Evolutionary conservation across 92 coral and sea anemone genomes (phyloP).

Genomic region (Montipora capitata): DNA sequence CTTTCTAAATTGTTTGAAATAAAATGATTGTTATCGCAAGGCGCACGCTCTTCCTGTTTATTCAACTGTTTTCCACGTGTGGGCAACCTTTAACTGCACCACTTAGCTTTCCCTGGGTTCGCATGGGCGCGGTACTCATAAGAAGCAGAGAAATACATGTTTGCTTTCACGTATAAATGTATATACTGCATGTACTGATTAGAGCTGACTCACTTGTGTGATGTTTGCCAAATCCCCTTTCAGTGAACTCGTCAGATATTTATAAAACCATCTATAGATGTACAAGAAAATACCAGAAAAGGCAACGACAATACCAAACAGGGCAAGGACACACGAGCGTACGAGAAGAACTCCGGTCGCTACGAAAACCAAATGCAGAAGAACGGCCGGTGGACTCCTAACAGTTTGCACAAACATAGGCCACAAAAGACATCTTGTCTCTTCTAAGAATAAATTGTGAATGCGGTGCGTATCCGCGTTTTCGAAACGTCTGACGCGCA

Average conservation of each 20-base stretch:
- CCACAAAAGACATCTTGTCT: slow-evolving; percentile 57
- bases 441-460: slow-evolving; percentile 61
- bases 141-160: not conserved
- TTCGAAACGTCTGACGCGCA: slow-evolving; percentile 55
- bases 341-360: slow-evolving; percentile 6
- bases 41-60: too few species aligned
- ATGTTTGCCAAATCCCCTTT: slow-evolving; percentile 65
- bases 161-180: too few species aligned
- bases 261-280: slow-evolving; percentile 53
- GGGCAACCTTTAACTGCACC: not conserved
- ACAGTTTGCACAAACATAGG: slow-evolving; percentile 53
- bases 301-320: slow-evolving; percentile 17
- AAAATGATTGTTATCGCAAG: too few species aligned
- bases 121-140: not conserved
- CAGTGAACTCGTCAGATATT: slow-evolving; percentile 56
- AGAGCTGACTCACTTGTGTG: slow-evolving; percentile 31
- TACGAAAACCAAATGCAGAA: slow-evolving; percentile 6
- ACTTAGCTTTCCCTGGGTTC: not conserved
- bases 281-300: slow-evolving; percentile 22
- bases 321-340: slow-evolving; percentile 26
- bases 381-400: slow-evolving; percentile 28
- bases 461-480: slow-evolving; percentile 54
- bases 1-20: too few species aligned
- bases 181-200: too few species aligned
- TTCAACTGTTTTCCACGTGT: not conserved